Evolutionary conservation across 2,888 invertebrate species (phyloP).

Genomic region (Polia nebulosa): DNA sequence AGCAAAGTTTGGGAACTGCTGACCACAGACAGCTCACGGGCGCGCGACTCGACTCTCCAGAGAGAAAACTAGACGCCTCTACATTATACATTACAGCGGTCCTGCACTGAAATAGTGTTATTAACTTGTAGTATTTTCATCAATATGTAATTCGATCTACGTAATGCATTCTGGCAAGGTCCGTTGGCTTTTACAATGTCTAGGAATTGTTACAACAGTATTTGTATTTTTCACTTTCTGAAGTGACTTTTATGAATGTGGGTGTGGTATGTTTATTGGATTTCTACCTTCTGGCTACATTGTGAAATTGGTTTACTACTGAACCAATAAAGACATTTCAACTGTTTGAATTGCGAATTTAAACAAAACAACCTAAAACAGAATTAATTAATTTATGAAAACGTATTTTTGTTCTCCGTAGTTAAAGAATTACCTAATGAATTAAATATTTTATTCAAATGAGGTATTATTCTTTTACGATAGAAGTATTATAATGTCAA

Average conservation of each 20-base stretch:
- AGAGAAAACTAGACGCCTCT: slow-evolving; percentile 45
- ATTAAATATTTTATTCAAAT: slow-evolving; percentile 44
- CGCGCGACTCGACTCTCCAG: slow-evolving; percentile 73
- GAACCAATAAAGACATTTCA: neutral
- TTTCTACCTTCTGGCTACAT: neutral
- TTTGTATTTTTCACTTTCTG: slow-evolving; percentile 2
- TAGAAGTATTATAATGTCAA: slow-evolving; percentile 47
- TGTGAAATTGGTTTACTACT: too few species aligned
- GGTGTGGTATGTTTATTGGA: neutral
- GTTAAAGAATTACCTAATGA: slow-evolving; percentile 20
- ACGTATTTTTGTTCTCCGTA: neutral
- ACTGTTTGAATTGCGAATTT: neutral
- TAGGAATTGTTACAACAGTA: slow-evolving; percentile 11
- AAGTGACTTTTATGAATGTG: neutral
- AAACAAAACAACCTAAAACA: slow-evolving; percentile 22
- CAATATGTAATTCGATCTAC: slow-evolving; percentile 45
- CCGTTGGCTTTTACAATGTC: slow-evolving; percentile 26
- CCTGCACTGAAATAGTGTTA: slow-evolving; percentile 55
- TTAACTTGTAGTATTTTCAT: slow-evolving; percentile 52
- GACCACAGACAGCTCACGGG: slow-evolving; percentile 59
- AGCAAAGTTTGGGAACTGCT: slow-evolving; percentile 75
- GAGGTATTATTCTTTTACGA: slow-evolving; percentile 32
- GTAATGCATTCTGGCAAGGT: slow-evolving; percentile 32
- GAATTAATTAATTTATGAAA: neutral
- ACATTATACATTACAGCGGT: slow-evolving; percentile 47